Percentiles rank a stretch among this genome's conserved stretches.
phyloP scores from a whole-genome alignment of 92 coral and sea anemone genomes.

The Hydrozoanthus gracilis region DNA sequence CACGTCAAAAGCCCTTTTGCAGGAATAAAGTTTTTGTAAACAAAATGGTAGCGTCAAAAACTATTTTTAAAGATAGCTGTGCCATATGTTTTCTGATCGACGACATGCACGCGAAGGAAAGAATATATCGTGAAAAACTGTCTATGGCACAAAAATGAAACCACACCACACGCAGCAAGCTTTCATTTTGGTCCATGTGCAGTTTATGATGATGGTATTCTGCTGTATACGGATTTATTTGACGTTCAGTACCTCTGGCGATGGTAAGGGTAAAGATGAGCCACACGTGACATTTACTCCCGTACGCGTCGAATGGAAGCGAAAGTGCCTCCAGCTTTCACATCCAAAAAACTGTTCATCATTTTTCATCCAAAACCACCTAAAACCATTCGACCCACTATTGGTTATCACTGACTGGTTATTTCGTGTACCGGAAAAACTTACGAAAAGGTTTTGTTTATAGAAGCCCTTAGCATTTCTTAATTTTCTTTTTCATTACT shows the following conservation, averaged over 20 bases:
- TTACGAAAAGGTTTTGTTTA: constrained; percentile 5
- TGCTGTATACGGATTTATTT: constrained; percentile 59
- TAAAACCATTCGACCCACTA: constrained; percentile 1
- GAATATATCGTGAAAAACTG: no score
- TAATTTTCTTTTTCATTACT: not conserved
- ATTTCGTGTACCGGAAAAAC: constrained; percentile 1
- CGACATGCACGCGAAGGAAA: no score
- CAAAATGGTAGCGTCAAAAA: no score
- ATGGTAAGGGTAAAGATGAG: constrained; percentile 23
- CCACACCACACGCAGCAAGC: no score
- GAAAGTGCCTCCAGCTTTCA: not conserved
- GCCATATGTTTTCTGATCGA: no score
- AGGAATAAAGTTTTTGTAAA: no score
- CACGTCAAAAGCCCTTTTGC: no score
- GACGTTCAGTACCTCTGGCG: constrained; percentile 47
- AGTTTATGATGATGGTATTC: constrained; percentile 56
- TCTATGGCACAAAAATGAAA: no score
- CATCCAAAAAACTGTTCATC: constrained; percentile 45
- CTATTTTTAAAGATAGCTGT: no score
- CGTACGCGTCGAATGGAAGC: constrained; percentile 19
- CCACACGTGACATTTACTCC: constrained; percentile 33
- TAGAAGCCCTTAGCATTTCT: not conserved
- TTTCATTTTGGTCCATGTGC: constrained; percentile 62
- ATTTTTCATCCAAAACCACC: constrained; percentile 50
- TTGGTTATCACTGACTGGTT: not conserved